Base-by-base conservation (phyloP, 2,113 vertebrate species). In the Microcebus griseorufus region DNA sequence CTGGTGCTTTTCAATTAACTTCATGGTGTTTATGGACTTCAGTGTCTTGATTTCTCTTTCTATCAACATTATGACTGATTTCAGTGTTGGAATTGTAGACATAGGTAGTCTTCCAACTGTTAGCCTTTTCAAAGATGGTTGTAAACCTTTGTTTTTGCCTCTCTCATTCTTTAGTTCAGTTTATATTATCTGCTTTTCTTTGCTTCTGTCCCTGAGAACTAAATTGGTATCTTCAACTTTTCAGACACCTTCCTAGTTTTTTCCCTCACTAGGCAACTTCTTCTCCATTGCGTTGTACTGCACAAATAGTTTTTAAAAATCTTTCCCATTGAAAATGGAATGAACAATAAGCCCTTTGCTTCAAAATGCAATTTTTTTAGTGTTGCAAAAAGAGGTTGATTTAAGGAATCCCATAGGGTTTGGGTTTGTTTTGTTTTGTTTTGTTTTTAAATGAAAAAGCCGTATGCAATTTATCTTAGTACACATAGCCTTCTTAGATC, bases 391-490 rank as follows among this genome's bases (percentile, higher is more conserved):
- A 82, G 67, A 96, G 39, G 51, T 60, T 76, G n/a, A 37, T 87
- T 48, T 69, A 23, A 81, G 62, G 60, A 88, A 93, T 27, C 18
- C 17, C 37, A 11, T 29, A 51, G 39, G 5, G 53, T 55, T 55
- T 55, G 53, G 53, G 53, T 17, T 55, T 55, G 18, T 55, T 17
- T 18, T 18, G 2, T 55, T 55, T 60, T 70, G 22, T 67, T 79
- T 87, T 92, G 22, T 67, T 79, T 87, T 92, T 76, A 69, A 92
- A 75, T 85, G 27, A 75, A 95, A 93, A 94, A 58, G 29, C 48
- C 82, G 29, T 51, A 9, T 90, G 8, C 17, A 76, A 1, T 86
- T 91, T 93, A 51, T 86, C 45, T 69, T 93, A 53, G 86, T 51
- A 9, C 79, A 53, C 12, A 39, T 22, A 62, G 4, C 51, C 42